phyloP scores from a whole-genome alignment of 2,113 vertebrate species.

The Pachyramphus minor region DNA sequence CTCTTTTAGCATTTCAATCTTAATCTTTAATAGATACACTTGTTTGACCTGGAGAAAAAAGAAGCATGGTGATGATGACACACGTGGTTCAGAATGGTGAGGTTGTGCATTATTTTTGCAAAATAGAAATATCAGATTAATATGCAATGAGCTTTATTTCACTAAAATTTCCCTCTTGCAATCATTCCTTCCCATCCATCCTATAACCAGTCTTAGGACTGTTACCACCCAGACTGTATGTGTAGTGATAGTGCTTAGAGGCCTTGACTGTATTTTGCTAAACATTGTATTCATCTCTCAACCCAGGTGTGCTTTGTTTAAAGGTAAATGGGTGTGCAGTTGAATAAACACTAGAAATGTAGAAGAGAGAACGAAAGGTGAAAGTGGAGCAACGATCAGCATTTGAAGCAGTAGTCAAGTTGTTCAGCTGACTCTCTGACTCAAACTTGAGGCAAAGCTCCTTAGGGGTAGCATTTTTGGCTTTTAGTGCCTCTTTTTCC shows the following conservation, averaged over 20 bases:
- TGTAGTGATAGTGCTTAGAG: neutral
- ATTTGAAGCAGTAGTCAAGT: neutral
- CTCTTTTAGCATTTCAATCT: neutral
- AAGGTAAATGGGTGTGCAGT: neutral
- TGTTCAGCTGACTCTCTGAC: neutral
- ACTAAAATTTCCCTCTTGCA: neutral
- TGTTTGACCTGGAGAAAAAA: neutral
- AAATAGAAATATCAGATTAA: neutral
- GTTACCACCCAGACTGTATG: neutral
- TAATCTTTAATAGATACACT: neutral
- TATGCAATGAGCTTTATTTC: neutral
- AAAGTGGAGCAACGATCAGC: neutral
- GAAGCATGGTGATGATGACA: neutral
- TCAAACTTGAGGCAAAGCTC: neutral
- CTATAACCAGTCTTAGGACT: neutral
- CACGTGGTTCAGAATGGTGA: neutral
- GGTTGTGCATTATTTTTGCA: neutral
- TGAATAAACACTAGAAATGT: neutral
- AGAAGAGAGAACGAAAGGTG: neutral
- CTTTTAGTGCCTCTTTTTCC: neutral
- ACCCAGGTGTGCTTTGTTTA: neutral
- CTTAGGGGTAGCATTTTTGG: neutral
- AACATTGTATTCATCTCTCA: neutral
- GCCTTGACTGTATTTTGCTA: neutral
- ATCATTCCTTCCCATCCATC: neutral